Percentiles rank a stretch among this genome's conserved stretches.
phyloP scores from a whole-genome alignment of 1,140 invertebrate genomes.

The Liolophura sinensis region DNA sequence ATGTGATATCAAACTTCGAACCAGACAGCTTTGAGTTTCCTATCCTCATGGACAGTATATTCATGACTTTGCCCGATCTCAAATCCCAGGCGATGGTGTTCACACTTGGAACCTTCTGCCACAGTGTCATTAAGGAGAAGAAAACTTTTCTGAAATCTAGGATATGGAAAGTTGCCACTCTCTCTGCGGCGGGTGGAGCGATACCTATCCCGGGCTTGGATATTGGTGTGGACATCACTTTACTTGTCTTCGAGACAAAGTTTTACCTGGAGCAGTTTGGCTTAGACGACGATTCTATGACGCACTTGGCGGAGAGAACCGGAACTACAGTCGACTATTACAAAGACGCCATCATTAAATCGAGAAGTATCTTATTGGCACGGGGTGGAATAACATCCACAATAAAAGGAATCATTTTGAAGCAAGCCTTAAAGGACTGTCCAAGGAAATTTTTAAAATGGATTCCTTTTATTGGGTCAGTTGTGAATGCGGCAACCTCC shows the following conservation, averaged over 20 bases:
- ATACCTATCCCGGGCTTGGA: slow-evolving; percentile 10
- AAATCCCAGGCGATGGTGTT: slow-evolving; percentile 14
- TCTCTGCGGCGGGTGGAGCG: slow-evolving; percentile 6
- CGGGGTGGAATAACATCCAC: no score
- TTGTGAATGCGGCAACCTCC: no score
- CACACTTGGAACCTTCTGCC: slow-evolving; percentile 8
- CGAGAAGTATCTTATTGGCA: no score
- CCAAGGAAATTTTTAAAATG: no score
- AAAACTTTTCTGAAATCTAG: slow-evolving; percentile 4
- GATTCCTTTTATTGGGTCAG: no score
- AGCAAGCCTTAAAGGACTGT: no score
- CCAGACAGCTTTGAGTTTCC: slow-evolving; percentile 12
- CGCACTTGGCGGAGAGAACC: background rate
- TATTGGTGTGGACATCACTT: slow-evolving; percentile 2
- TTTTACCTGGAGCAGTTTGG: slow-evolving; percentile 18
- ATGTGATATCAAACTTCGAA: slow-evolving; percentile 15
- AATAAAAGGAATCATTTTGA: no score
- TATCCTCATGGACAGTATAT: slow-evolving; percentile 5
- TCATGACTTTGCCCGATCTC: slow-evolving; percentile 2
- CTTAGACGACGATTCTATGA: slow-evolving; percentile 11
- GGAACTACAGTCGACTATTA: slow-evolving; percentile 1
- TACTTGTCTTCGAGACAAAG: background rate
- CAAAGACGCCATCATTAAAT: background rate
- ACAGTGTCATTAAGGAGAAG: slow-evolving; percentile 14
- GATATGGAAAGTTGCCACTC: background rate